phyloP scores from a whole-genome alignment of 1,140 invertebrate genomes.

The Holcopasites calliopsidis region DNA sequence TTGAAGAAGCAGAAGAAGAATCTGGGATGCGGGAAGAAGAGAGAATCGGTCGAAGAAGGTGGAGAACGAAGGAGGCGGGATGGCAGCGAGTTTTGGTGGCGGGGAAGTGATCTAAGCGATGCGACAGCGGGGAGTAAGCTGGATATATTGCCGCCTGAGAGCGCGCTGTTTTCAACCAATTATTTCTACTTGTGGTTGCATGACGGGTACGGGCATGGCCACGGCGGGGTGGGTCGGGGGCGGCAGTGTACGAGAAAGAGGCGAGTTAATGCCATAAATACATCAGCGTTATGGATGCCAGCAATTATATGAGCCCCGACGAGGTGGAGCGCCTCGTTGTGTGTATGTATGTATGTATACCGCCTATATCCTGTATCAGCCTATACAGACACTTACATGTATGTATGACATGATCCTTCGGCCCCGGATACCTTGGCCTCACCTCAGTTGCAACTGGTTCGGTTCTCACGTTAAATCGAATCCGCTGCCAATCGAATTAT shows the following conservation, averaged over 20 bases:
- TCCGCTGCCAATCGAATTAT: slow-evolving; percentile 69
- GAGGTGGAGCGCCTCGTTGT: slow-evolving; percentile 72
- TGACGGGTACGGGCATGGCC: slow-evolving; percentile 70
- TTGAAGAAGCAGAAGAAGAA: slow-evolving; percentile 41
- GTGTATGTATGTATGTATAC: slow-evolving; percentile 52
- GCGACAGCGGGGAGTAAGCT: slow-evolving; percentile 79
- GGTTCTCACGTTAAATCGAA: slow-evolving; percentile 74
- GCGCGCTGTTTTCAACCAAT: slow-evolving; percentile 78
- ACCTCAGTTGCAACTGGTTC: slow-evolving; percentile 68
- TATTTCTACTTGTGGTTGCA: slow-evolving; percentile 79
- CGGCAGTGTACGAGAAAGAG: slow-evolving; percentile 74
- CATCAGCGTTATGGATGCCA: slow-evolving; percentile 80
- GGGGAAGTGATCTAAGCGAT: slow-evolving; percentile 77
- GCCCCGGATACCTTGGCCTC: slow-evolving; percentile 66
- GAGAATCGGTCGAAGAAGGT: slow-evolving; percentile 57
- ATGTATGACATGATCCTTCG: slow-evolving; percentile 65
- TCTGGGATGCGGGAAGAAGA: slow-evolving; percentile 34
- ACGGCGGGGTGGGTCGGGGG: slow-evolving; percentile 61
- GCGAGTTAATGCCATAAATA: slow-evolving; percentile 80
- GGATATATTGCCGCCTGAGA: slow-evolving; percentile 77
- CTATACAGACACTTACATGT: not conserved
- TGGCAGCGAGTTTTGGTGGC: slow-evolving; percentile 70
- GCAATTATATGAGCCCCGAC: slow-evolving; percentile 78
- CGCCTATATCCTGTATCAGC: slow-evolving; percentile 13
- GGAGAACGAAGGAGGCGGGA: slow-evolving; percentile 48